Percentiles rank a stretch among this genome's conserved stretches.
Evolutionary conservation across 2,797 vertebrate species (phyloP).

Genomic region (Lepidocolaptes lacrymiger): DNA sequence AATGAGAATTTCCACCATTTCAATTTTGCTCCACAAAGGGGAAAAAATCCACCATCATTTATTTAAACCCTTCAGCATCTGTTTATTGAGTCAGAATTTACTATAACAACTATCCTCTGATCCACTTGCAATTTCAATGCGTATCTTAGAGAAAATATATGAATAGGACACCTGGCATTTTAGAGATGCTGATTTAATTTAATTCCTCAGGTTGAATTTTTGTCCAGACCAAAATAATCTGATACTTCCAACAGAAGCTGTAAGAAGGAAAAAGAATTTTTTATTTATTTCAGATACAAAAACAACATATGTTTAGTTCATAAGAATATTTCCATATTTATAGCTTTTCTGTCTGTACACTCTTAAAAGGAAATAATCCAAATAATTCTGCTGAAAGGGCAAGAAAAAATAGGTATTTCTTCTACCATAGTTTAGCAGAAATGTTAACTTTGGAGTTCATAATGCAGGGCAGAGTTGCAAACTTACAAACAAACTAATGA

Average conservation of each 20-base stretch:
- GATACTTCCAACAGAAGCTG: not conserved
- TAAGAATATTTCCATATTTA: not conserved
- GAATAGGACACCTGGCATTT: not conserved
- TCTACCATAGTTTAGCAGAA: not conserved
- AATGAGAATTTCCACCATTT: not conserved
- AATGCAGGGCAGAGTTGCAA: not conserved
- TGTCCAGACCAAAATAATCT: not conserved
- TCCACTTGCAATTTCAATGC: not conserved
- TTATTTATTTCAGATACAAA: not conserved
- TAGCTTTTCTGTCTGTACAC: not conserved
- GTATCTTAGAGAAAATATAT: not conserved
- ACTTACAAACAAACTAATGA: not conserved
- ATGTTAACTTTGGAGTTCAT: not conserved
- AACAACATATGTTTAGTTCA: not conserved
- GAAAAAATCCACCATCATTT: not conserved
- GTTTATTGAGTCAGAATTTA: conserved; percentile 8
- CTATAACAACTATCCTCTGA: not conserved
- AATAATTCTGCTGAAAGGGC: not conserved
- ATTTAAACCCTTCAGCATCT: not conserved
- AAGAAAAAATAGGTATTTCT: not conserved
- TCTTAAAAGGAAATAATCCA: not conserved
- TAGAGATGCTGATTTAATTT: not conserved
- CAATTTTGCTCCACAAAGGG: not conserved
- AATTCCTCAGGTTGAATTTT: not conserved
- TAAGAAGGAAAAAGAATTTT: not conserved